These are phyloP conservation scores for Drosophila kambysellisi DNA, from an alignment of 2,888 invertebrate species.

Conservation along the genomic window DNA sequence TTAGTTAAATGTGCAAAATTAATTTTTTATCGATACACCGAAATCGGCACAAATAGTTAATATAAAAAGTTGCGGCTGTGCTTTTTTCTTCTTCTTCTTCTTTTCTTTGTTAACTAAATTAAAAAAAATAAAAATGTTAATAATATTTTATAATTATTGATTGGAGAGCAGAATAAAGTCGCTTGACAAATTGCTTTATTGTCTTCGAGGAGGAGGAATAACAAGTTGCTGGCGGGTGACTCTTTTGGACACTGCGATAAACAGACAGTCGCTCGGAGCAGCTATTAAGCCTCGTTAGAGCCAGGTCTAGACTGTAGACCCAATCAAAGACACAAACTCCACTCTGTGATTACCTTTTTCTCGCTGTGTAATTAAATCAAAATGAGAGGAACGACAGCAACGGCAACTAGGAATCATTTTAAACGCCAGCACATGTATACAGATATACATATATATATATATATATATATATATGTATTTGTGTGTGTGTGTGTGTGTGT, in stretches of 20 bases:
- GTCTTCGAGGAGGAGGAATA: not conserved
- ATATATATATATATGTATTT: not conserved
- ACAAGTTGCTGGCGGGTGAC: slow-evolving; percentile 8
- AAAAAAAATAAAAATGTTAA: too few species aligned
- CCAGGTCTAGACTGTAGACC: slow-evolving; percentile 10
- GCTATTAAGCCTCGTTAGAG: slow-evolving; percentile 11
- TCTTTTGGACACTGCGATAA: slow-evolving; percentile 10
- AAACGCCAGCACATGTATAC: not conserved
- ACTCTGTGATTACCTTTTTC: slow-evolving; percentile 10
- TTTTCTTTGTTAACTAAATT: too few species aligned
- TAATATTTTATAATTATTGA: not conserved
- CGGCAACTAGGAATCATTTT: slow-evolving; percentile 14
- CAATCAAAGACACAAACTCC: slow-evolving; percentile 15
- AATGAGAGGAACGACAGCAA: not conserved
- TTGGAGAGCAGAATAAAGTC: not conserved
- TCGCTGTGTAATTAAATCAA: slow-evolving; percentile 2
- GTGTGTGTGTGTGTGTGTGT: not conserved
- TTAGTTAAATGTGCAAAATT: not conserved
- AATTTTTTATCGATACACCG: too few species aligned
- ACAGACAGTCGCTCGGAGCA: not conserved
- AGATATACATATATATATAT: not conserved
- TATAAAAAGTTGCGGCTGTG: too few species aligned
- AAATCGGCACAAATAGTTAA: too few species aligned
- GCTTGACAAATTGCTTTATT: slow-evolving; percentile 7
- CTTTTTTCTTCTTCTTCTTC: too few species aligned